phyloP scores from a whole-genome alignment of 2,888 invertebrate genomes.

The Selenia dentaria region DNA sequence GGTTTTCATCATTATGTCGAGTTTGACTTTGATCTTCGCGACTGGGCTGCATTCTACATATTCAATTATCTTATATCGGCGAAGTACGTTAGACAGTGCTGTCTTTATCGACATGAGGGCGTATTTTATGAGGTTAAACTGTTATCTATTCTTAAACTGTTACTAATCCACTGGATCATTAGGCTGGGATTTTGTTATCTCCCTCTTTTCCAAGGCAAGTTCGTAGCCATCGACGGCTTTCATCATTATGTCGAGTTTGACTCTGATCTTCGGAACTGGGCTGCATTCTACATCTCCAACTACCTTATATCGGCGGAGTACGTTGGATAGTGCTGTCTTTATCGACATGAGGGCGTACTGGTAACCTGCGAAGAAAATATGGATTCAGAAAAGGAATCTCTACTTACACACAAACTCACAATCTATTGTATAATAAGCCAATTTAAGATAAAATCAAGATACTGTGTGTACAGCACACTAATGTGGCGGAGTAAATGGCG shows the following conservation, averaged over 20 bases:
- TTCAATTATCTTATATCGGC: slow-evolving; percentile 54
- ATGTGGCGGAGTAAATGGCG: no score
- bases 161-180: no score
- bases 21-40: slow-evolving; percentile 63
- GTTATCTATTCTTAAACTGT: no score
- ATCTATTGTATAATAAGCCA: no score
- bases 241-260: slow-evolving; percentile 74
- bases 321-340: slow-evolving; percentile 56
- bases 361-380: slow-evolving; percentile 54
- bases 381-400: no score
- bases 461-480: no score
- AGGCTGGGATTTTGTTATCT: no score
- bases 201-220: slow-evolving; percentile 54
- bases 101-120: slow-evolving; percentile 74
- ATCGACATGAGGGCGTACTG: slow-evolving; percentile 74
- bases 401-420: no score
- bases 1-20: slow-evolving; percentile 75
- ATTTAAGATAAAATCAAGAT: no score
- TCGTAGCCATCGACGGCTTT: slow-evolving; percentile 67
- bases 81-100: slow-evolving; percentile 52
- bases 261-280: slow-evolving; percentile 57
- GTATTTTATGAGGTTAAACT: no score
- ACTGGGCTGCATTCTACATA: slow-evolving; percentile 48
- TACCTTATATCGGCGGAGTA: slow-evolving; percentile 56
- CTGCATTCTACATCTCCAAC: slow-evolving; percentile 51